These are phyloP conservation scores for Perodicticus potto DNA, from an alignment of 2,797 vertebrate genomes.

Conservation along the genomic window DNA sequence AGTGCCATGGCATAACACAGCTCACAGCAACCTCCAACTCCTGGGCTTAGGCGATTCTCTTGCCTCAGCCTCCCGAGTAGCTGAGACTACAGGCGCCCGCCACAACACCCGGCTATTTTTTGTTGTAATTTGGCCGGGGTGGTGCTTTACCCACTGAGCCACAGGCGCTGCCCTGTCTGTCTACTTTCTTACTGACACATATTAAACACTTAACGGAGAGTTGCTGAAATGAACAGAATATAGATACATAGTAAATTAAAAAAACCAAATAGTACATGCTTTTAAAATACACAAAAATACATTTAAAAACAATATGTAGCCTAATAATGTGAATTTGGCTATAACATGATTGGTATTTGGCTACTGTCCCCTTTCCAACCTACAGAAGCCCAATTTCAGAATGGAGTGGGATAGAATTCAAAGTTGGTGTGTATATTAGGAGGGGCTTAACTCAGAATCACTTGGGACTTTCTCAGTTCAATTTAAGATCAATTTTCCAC, in stretches of 20 bases:
- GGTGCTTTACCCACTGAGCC: no score
- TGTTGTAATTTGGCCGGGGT: no score
- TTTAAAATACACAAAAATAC: neutral
- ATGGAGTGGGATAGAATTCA: neutral
- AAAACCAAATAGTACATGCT: neutral
- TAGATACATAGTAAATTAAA: neutral
- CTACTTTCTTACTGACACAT: neutral
- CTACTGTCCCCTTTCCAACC: neutral
- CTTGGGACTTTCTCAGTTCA: neutral
- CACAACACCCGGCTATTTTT: no score
- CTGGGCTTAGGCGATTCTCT: no score
- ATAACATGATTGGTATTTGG: neutral
- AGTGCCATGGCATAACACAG: no score
- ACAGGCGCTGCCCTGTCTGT: no score
- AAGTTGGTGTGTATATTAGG: neutral
- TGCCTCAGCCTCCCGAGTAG: no score
- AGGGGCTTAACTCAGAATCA: neutral
- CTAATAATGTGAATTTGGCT: neutral
- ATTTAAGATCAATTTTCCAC: neutral
- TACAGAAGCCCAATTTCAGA: neutral
- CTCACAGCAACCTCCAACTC: no score
- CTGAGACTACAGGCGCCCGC: no score
- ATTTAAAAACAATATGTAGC: neutral
- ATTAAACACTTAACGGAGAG: neutral
- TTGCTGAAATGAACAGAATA: neutral